Percentiles rank a stretch among this genome's conserved stretches.
Evolutionary conservation across 2,113 vertebrate genomes (phyloP).

Genomic region (Nicator chloris): DNA sequence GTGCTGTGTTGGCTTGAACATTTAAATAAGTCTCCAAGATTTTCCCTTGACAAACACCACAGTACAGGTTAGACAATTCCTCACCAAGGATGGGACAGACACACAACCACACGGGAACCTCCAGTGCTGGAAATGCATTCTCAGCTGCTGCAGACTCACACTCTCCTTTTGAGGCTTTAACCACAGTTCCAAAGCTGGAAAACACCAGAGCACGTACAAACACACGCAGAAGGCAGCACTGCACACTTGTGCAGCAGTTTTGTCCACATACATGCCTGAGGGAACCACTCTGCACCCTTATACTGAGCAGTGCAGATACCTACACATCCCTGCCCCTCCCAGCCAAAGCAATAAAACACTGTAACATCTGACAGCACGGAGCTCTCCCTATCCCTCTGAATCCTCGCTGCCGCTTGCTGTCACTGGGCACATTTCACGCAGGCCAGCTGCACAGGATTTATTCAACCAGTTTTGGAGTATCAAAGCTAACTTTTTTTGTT

Average conservation of each 20-base stretch:
- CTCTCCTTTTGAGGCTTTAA: background rate
- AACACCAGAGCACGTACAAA: background rate
- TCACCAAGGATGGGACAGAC: background rate
- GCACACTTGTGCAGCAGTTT: background rate
- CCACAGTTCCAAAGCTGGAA: background rate
- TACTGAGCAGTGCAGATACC: background rate
- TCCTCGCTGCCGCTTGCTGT: background rate
- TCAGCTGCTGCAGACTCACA: background rate
- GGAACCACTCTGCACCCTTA: background rate
- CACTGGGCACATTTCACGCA: slow-evolving; percentile 26
- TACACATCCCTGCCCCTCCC: background rate
- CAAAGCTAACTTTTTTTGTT: slow-evolving; percentile 11
- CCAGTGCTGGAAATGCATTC: background rate
- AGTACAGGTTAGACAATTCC: background rate
- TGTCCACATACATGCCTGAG: background rate
- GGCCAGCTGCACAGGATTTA: slow-evolving; percentile 59
- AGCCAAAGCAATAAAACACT: slow-evolving; percentile 4
- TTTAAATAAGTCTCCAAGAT: background rate
- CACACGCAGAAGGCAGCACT: background rate
- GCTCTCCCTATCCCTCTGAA: background rate
- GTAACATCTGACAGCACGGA: background rate
- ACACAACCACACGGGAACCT: background rate
- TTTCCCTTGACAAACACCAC: background rate
- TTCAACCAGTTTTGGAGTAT: slow-evolving; percentile 16
- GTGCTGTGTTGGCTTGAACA: background rate